Conservation (phyloP, 2,888 invertebrate species). For the Lomographa bimaculata region DNA sequence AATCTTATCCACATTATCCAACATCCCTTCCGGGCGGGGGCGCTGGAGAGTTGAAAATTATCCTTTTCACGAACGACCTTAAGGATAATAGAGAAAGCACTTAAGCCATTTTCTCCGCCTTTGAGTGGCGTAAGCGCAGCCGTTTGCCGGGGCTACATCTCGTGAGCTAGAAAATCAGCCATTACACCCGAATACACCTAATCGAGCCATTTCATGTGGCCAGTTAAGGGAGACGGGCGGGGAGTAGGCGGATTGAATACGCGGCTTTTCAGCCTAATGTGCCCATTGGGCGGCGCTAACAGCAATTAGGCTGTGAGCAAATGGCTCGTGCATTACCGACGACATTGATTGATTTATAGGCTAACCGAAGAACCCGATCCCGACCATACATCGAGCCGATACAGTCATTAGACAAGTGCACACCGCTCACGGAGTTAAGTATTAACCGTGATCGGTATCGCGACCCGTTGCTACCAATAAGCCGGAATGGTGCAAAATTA, state of each 20-base stretch:
- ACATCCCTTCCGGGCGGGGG: conserved; percentile 55
- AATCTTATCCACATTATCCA: conserved; percentile 55
- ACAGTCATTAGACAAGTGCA: conserved; percentile 62
- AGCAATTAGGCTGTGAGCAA: conserved; percentile 79
- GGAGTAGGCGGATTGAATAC: conserved; percentile 55
- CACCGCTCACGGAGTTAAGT: conserved; percentile 50
- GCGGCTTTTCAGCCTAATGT: conserved; percentile 70
- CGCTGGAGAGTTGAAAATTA: conserved; percentile 81
- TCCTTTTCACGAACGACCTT: conserved; percentile 83
- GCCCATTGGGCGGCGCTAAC: conserved; percentile 79
- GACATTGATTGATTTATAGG: conserved; percentile 80
- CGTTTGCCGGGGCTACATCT: conserved; percentile 76
- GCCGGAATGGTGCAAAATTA: conserved; percentile 53
- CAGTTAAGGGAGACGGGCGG: conserved; percentile 39
- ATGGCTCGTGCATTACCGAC: conserved; percentile 80
- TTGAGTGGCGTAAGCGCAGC: conserved; percentile 82
- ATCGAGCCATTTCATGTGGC: conserved; percentile 53
- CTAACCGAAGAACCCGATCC: conserved; percentile 48
- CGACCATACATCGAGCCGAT: conserved; percentile 56
- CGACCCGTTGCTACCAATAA: conserved; percentile 61
- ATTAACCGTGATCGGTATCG: conserved; percentile 59
- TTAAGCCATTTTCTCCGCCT: conserved; percentile 84
- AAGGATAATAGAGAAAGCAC: conserved; percentile 84
- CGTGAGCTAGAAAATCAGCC: conserved; percentile 82
- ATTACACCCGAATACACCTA: conserved; percentile 71